phyloP scores from a whole-genome alignment of 2,113 vertebrate species.

The Corapipo altera region DNA sequence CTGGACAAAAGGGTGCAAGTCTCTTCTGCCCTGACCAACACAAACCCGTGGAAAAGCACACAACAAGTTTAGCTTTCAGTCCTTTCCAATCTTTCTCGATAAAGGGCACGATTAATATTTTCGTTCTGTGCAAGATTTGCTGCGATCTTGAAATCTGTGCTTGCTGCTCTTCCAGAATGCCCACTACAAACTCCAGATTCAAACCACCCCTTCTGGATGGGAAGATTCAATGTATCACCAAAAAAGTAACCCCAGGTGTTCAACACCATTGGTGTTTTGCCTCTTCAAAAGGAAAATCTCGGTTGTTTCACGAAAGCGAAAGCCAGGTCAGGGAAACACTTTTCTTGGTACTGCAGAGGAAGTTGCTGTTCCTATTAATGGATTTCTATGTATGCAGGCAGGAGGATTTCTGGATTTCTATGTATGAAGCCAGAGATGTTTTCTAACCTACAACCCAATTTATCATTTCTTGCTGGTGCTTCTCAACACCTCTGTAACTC shows the following conservation, averaged over 20 bases:
- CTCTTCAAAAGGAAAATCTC: constrained; percentile 3
- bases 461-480: background rate
- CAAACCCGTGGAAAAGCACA: background rate
- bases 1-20: background rate
- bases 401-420: background rate
- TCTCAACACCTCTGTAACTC: background rate
- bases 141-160: background rate
- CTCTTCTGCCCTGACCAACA: background rate
- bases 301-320: constrained; percentile 26
- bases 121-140: background rate
- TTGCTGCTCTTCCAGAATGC: background rate
- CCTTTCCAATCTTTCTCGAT: background rate
- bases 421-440: background rate
- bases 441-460: background rate
- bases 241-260: background rate
- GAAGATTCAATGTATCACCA: background rate
- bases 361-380: constrained; percentile 23
- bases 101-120: background rate
- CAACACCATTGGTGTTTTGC: background rate
- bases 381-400: constrained; percentile 15
- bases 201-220: background rate
- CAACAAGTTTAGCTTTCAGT: background rate
- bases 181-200: background rate
- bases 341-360: constrained; percentile 40
- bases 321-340: constrained; percentile 10